These are phyloP conservation scores for Heterodera carotae DNA, from an alignment of 1,140 invertebrate genomes.

Conservation along the genomic window DNA sequence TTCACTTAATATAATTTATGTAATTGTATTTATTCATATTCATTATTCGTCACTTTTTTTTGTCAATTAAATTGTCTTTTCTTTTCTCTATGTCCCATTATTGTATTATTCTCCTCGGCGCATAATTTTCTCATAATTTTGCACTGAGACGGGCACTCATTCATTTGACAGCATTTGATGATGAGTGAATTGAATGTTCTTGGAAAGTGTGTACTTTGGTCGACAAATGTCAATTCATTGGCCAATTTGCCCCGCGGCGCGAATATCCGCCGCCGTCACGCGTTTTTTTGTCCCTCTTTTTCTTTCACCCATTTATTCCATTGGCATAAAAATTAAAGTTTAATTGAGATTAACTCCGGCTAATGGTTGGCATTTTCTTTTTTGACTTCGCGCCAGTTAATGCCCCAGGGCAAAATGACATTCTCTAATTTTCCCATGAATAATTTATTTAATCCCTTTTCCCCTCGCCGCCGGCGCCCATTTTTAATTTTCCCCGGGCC, in stretches of 20 bases:
- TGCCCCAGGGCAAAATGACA: background rate
- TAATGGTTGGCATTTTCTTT: background rate
- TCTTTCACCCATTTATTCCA: background rate
- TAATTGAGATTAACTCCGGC: slow-evolving; percentile 2
- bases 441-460: background rate
- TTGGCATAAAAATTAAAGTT: background rate
- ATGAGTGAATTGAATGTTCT: too few species aligned
- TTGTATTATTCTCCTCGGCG: too few species aligned
- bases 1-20: too few species aligned
- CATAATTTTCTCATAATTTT: too few species aligned
- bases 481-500: background rate
- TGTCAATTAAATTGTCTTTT: too few species aligned
- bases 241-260: background rate
- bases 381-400: background rate
- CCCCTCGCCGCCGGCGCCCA: too few species aligned
- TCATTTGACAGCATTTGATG: too few species aligned
- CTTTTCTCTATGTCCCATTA: too few species aligned
- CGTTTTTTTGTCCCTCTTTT: background rate
- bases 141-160: too few species aligned
- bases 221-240: background rate
- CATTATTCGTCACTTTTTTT: too few species aligned
- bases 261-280: background rate
- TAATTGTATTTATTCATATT: too few species aligned
- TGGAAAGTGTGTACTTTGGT: background rate
- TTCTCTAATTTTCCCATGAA: background rate